Base-by-base conservation (phyloP, 2,888 invertebrate genomes). In the Oxytorus armatus region DNA sequence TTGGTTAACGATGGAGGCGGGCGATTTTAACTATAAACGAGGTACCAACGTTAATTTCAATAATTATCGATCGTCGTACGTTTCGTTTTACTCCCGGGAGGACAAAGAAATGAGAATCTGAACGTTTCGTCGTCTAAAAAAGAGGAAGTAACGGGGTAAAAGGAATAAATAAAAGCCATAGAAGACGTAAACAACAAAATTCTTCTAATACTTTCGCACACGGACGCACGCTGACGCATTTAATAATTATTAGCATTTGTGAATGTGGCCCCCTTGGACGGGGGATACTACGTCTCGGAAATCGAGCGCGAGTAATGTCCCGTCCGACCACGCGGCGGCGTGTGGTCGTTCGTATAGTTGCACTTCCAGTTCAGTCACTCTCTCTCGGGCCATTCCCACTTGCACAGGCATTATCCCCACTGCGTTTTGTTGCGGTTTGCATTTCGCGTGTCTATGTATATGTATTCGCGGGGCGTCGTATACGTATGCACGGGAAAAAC, bases 311-410 rank as follows among this genome's bases (percentile, higher is more conserved):
- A 51, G 59, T 59, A 59, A 72, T 76, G 61, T 36, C 25, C 69
- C 10, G 73, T 21, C 18, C 55, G 65, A 77, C 55, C 70, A 42
- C 68, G 72, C 42, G 77, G 53, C 63, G 72, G 79, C 76, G 81
- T 77, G 81, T 79, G 83, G 77, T 74, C 77, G 69, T 76, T 25
- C 70, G 39, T 74, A 47, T 55, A 29, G 72, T 39, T 72, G 51
- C 57, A 69, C 76, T 72, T 72, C 61, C 77, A 80, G 83, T 80
- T 82, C 80, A 82, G 76, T 82, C 82, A 83, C 80, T 83, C 77
- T n/a, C n/a, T n/a, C n/a, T n/a, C n/a, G n/a, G 68, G 51, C 74
- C 80, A 81, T 82, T 83, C 77, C 80, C 79, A 79, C 80, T 66
- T 5, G 29, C 29, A 74, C 72, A 36, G 33, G 23, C 59, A 78